Evolutionary conservation across 1,140 invertebrate species (phyloP).

Genomic region (Cydia splendana): DNA sequence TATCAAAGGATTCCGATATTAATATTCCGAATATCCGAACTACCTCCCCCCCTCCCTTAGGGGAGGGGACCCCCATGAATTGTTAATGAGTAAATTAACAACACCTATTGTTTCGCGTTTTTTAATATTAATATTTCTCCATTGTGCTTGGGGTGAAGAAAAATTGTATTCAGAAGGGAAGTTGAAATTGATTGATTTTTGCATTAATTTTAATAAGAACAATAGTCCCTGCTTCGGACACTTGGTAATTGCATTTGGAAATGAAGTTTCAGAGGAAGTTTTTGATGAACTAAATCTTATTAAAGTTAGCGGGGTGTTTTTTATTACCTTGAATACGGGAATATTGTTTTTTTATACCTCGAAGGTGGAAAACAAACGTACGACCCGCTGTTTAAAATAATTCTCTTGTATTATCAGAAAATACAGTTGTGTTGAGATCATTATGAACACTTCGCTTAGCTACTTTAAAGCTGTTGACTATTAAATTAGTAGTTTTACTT

Average conservation of each 20-base stretch:
- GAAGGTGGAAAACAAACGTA: background rate
- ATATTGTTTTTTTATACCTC: background rate
- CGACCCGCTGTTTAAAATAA: no score
- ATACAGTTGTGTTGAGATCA: no score
- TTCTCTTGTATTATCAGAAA: no score
- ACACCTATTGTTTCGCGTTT: conserved; percentile 76
- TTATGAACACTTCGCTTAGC: no score
- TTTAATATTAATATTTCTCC: conserved; percentile 74
- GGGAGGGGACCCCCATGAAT: conserved; percentile 64
- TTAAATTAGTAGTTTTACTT: no score
- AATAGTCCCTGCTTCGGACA: conserved; percentile 66
- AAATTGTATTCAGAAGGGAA: conserved; percentile 62
- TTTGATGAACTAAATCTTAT: conserved; percentile 23
- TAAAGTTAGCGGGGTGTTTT: background rate
- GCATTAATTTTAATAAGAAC: conserved; percentile 75
- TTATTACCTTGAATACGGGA: background rate
- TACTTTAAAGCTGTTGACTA: no score
- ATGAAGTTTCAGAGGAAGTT: conserved; percentile 38
- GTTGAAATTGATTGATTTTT: conserved; percentile 73
- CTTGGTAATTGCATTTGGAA: conserved; percentile 56
- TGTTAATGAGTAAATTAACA: conserved; percentile 77
- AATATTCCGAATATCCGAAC: conserved; percentile 55
- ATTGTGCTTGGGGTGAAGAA: conserved; percentile 64
- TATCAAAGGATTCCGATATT: conserved; percentile 55
- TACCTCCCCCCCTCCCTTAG: background rate